Percentiles rank a stretch among this genome's conserved stretches.
phyloP scores from a whole-genome alignment of 2,113 vertebrate genomes.

The Cynopterus brachyotis region DNA sequence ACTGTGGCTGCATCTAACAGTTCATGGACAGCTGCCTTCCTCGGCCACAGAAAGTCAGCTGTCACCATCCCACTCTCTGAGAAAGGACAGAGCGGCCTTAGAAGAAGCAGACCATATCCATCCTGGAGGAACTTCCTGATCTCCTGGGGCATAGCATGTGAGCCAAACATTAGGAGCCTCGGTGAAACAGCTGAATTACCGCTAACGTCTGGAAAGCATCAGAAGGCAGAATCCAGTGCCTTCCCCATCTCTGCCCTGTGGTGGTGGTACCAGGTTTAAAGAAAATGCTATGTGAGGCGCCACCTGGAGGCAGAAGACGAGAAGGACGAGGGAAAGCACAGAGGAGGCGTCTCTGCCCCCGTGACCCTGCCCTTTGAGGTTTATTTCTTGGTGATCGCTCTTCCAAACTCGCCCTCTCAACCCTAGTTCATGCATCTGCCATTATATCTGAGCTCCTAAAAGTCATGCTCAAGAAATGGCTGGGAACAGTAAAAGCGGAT shows the following conservation, averaged over 20 bases:
- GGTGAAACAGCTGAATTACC: not conserved
- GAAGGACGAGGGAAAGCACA: not conserved
- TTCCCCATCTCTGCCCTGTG: not conserved
- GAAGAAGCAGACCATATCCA: not conserved
- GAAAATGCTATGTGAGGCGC: conserved; percentile 12
- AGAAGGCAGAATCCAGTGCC: not conserved
- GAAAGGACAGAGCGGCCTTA: not conserved
- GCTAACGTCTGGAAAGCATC: not conserved
- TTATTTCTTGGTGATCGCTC: not conserved
- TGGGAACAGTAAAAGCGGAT: not conserved
- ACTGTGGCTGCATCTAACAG: not conserved
- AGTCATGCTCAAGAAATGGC: not conserved
- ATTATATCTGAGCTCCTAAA: not conserved
- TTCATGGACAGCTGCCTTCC: not conserved
- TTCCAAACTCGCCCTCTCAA: not conserved
- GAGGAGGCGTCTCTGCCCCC: not conserved
- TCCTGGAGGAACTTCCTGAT: not conserved
- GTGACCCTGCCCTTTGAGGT: not conserved
- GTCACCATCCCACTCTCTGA: not conserved
- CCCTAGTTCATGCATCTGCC: not conserved
- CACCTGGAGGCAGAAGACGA: conserved; percentile 34
- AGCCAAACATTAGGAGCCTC: not conserved
- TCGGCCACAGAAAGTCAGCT: not conserved
- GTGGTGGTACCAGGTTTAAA: not conserved
- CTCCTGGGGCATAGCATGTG: not conserved